phyloP scores from a whole-genome alignment of 2,113 vertebrate species.

The Mastomys coucha region DNA sequence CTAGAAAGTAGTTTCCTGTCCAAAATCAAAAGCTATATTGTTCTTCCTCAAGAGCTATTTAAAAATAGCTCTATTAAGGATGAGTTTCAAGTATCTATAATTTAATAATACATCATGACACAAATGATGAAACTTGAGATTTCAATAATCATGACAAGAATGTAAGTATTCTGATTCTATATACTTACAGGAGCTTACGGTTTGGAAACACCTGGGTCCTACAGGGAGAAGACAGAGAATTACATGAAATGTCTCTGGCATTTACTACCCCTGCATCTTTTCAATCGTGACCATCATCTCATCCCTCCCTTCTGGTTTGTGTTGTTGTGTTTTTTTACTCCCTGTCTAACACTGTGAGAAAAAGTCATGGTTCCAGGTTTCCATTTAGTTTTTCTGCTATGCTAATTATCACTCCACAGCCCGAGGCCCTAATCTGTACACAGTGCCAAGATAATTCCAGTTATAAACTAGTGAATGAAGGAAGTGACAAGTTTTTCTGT shows the following conservation, averaged over 20 bases:
- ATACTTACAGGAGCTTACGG: slow-evolving; percentile 6
- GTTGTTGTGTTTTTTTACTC: not conserved
- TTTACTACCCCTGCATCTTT: not conserved
- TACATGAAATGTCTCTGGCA: not conserved
- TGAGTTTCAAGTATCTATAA: slow-evolving; percentile 23
- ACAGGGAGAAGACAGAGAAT: not conserved
- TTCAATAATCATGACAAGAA: slow-evolving; percentile 28
- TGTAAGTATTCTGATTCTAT: not conserved
- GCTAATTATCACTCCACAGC: not conserved
- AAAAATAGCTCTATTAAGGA: not conserved
- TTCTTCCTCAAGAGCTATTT: not conserved
- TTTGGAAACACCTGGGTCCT: not conserved
- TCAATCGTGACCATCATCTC: not conserved
- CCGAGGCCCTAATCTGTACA: not conserved
- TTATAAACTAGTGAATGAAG: not conserved
- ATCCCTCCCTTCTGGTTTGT: not conserved
- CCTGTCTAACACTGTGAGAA: not conserved
- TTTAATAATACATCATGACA: slow-evolving; percentile 38
- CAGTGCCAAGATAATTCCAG: not conserved
- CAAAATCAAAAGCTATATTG: not conserved
- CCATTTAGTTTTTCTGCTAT: not conserved
- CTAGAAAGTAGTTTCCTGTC: slow-evolving; percentile 7
- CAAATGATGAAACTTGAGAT: slow-evolving; percentile 31
- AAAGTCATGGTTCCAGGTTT: not conserved
- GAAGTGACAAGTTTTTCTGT: not conserved